Evolutionary conservation across 2,797 vertebrate genomes (phyloP).

Genomic region (Pyrrhura leucotis): DNA sequence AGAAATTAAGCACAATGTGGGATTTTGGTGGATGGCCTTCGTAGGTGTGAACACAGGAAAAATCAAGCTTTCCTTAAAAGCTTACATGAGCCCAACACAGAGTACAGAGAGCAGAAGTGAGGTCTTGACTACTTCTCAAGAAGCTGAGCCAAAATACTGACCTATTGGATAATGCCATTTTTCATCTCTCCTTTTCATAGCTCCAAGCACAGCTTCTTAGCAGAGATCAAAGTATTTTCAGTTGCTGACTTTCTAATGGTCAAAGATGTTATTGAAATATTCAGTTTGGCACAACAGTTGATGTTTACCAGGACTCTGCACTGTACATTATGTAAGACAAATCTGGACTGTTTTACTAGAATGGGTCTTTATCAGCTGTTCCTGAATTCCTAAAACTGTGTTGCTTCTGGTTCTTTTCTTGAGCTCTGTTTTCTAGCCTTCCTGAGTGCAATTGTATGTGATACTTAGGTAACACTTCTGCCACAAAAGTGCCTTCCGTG

Average conservation of each 20-base stretch:
- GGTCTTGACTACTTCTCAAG: background rate
- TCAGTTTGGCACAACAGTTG: background rate
- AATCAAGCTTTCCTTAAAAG: background rate
- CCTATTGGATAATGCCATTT: background rate
- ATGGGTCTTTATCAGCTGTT: background rate
- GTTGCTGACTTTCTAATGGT: background rate
- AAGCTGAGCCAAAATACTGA: background rate
- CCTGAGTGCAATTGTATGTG: background rate
- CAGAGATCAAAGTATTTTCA: background rate
- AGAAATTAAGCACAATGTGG: background rate
- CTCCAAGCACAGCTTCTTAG: background rate
- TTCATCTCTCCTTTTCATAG: background rate
- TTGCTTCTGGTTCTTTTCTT: background rate
- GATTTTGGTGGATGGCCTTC: background rate
- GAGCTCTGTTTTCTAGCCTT: background rate
- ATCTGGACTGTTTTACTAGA: background rate
- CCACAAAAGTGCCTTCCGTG: background rate
- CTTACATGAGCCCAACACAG: background rate
- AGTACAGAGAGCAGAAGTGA: background rate
- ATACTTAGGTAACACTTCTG: background rate
- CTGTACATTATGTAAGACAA: background rate
- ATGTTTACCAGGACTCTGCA: background rate
- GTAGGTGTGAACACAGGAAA: background rate
- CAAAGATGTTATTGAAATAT: background rate
- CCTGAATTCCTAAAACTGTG: background rate